Evolutionary conservation across 2,113 vertebrate species (phyloP), one percentile per base, ranked within the genome.

Genomic region (Ellobius talpinus): DNA sequence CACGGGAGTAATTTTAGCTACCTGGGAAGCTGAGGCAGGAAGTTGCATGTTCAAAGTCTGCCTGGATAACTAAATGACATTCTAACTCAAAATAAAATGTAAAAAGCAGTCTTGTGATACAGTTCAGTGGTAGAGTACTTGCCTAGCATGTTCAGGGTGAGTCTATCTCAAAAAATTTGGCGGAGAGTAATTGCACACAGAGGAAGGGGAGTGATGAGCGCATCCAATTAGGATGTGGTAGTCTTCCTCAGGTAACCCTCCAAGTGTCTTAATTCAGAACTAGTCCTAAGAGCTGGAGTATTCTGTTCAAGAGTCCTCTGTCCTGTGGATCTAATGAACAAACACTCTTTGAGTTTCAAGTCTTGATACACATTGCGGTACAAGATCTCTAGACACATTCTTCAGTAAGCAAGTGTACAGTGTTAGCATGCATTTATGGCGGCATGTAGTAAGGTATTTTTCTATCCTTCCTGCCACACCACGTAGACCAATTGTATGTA

Each of bases 341-440:
- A 52, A 97, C 84, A 89, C 61, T 86, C 90, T 91, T 96, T 93
- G 95, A 95, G 90, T 97, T 91, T 97, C 93, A 91, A 79, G 73
- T 87, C 73, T 93, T 97, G 72, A 97, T 92, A 95, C 87, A 66
- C 89, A 87, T 97, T 97, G 87, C 97, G 74, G 78, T 87, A 93
- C n/a, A n/a, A n/a, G 50, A 63, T 95, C 36, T 92, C 77, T 91
- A 89, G 86, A 95, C 86, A 94, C 63, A 87, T 12, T 96, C 77
- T 58, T 93, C 92, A 95, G 72, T 91, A 95, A 97, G 63, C 93
- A 94, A 47, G 68, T 87, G 52, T 86, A 29, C 52, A 78, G 92
- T 74, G 55, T 95, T 90, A 97, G 70, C 85, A 77, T 92, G 92
- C 6, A 50, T 73, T 95, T 89, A 93, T 91, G 65, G 13, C 31